A percentile compares a stretch with the other conserved stretches of the same genome.
Conservation (phyloP, 1,140 invertebrate species). For the Drosophila baimaii region DNA sequence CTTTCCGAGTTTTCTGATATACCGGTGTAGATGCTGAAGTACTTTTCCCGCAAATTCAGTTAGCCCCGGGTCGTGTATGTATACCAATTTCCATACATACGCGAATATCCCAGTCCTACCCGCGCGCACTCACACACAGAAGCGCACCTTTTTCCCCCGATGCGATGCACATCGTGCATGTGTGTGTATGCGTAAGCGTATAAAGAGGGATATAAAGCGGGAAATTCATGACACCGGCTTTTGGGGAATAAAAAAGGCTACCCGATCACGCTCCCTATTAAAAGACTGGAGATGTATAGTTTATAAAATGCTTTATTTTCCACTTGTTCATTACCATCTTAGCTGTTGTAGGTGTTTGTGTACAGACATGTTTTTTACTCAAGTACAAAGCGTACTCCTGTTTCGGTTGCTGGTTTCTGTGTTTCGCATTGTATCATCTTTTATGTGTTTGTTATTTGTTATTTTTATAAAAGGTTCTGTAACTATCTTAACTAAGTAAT, state of each 20-base stretch:
- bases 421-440: slow-evolving; percentile 23
- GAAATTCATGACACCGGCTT: slow-evolving; percentile 62
- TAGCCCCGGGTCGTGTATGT: slow-evolving; percentile 61
- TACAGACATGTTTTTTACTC: slow-evolving; percentile 28
- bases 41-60: slow-evolving; percentile 29
- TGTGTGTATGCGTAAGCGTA: slow-evolving; percentile 26
- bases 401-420: slow-evolving; percentile 40
- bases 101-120: slow-evolving; percentile 32
- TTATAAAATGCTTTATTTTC: slow-evolving; percentile 79
- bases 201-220: slow-evolving; percentile 61
- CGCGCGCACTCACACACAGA: slow-evolving; percentile 14
- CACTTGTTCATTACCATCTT: slow-evolving; percentile 41
- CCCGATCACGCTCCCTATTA: slow-evolving; percentile 16
- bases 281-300: slow-evolving; percentile 22
- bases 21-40: slow-evolving; percentile 4
- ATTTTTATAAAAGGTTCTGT: slow-evolving; percentile 60
- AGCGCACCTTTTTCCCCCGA: slow-evolving; percentile 2
- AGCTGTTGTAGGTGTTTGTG: slow-evolving; percentile 25
- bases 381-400: slow-evolving; percentile 48
- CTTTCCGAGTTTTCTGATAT: slow-evolving; percentile 1
- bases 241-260: slow-evolving; percentile 9
- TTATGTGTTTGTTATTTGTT: slow-evolving; percentile 33
- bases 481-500: slow-evolving; percentile 76
- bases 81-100: slow-evolving; percentile 62
- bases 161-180: slow-evolving; percentile 1